These are phyloP conservation scores for Collichthys lucidus DNA, from an alignment of 2,113 vertebrate genomes.

Conservation along the genomic window DNA sequence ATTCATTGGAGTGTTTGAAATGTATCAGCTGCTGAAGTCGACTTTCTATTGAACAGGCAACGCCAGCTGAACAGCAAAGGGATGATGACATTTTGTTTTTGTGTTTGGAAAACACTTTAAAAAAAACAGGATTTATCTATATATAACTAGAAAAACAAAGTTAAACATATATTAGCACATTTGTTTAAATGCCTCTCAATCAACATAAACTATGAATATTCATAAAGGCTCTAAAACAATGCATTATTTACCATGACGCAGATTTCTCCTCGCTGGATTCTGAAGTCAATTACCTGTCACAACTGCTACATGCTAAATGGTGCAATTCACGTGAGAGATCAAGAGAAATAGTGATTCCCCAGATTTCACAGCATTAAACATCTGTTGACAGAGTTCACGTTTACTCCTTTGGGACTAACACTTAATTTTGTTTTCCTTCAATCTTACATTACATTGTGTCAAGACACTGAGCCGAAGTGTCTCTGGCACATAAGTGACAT, in stretches of 20 bases:
- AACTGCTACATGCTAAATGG: slow-evolving; percentile 78
- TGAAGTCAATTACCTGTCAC: slow-evolving; percentile 80
- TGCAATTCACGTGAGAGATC: slow-evolving; percentile 72
- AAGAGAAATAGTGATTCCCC: slow-evolving; percentile 58
- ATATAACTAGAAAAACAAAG: slow-evolving; percentile 22
- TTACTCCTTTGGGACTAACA: slow-evolving; percentile 65
- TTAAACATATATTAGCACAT: slow-evolving; percentile 19
- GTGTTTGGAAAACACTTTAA: background rate
- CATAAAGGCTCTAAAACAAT: slow-evolving; percentile 66
- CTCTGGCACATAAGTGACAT: slow-evolving; percentile 42
- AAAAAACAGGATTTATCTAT: background rate
- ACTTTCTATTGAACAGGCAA: slow-evolving; percentile 20
- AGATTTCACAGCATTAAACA: slow-evolving; percentile 76
- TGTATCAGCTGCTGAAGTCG: slow-evolving; percentile 64
- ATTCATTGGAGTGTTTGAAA: slow-evolving; percentile 68
- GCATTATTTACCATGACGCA: slow-evolving; percentile 80
- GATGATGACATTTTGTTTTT: slow-evolving; percentile 4
- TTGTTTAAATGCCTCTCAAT: slow-evolving; percentile 65
- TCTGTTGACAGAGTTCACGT: slow-evolving; percentile 79
- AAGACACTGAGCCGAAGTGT: slow-evolving; percentile 32
- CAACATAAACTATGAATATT: slow-evolving; percentile 76
- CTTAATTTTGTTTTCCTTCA: slow-evolving; percentile 69
- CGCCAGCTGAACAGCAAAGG: slow-evolving; percentile 28
- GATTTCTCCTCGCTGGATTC: slow-evolving; percentile 59
- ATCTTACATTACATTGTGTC: slow-evolving; percentile 40